Evolutionary conservation across 2,888 invertebrate species (phyloP).

Genomic region (Drosophila tripunctata): DNA sequence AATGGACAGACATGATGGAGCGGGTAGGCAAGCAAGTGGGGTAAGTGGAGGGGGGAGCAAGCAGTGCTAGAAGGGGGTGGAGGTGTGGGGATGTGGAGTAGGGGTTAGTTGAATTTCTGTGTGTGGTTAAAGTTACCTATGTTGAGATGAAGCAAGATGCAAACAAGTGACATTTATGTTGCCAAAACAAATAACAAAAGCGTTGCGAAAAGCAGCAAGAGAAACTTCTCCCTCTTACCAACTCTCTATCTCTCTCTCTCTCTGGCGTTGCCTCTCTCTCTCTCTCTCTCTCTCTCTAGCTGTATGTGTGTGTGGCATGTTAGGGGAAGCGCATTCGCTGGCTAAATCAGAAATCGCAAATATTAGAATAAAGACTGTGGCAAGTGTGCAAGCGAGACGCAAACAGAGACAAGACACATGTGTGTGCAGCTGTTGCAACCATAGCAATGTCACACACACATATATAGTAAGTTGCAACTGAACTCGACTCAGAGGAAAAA

Average conservation of each 20-base stretch:
- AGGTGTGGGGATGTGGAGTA: background rate
- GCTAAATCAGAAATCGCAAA: constrained; percentile 72
- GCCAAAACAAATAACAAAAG: constrained; percentile 78
- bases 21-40: background rate
- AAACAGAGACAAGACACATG: constrained; percentile 54
- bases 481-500: constrained; percentile 52
- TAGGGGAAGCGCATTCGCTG: constrained; percentile 34
- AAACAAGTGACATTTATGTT: constrained; percentile 78
- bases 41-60: background rate
- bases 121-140: constrained; percentile 48
- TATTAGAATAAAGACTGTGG: constrained; percentile 72
- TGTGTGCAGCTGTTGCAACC: constrained; percentile 54
- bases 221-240: background rate
- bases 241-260: background rate
- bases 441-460: constrained; percentile 24
- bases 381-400: constrained; percentile 45
- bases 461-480: constrained; percentile 15
- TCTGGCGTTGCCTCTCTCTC: background rate
- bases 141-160: constrained; percentile 49
- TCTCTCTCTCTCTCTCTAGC: background rate
- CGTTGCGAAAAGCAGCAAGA: constrained; percentile 14
- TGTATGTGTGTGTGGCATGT: constrained; percentile 6
- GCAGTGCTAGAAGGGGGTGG: background rate
- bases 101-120: too few species aligned
- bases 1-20: constrained; percentile 47